Base-by-base conservation (phyloP, 2,888 invertebrate species). In the Resseliella maxima region DNA sequence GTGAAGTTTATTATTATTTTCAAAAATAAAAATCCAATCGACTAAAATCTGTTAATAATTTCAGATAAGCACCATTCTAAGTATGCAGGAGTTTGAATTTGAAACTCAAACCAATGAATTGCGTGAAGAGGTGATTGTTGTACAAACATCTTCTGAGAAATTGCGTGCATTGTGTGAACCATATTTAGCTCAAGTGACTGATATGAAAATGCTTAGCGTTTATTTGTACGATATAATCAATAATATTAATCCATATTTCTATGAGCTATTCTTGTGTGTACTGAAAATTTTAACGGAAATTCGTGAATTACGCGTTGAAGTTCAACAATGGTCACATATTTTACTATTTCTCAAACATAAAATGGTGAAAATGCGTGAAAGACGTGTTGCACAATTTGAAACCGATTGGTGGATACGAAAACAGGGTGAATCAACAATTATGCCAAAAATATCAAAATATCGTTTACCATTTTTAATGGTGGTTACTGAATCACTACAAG, bases 401-500 rank as follows among this genome's bases (percentile, higher is more conserved):
- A 90, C 89, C 0, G 91, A 91, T 86, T 89, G 89, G 88, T 91
- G 91, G 91, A 87, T 90, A 85, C 89, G 90, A 64, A 90, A 89
- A 6, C 90, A 90, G 86, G 88, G 88, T 41, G 90, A 90, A 86
- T 89, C 89, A 50, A 90, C 90, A 6, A 89, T 91, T 0, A 87
- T 91, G 54, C 91, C 91, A 1, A 91, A 90, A 88, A 90, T 91
- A 41, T 88, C 91, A 0, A 90, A 90, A n/a, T 91, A 90, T 88
- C 90, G 91, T 15, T 88, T 91, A 86, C 91, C 91, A 0, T 91
- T 91, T 31, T 90, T 89, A 87, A 90, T 90, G 1, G 89, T 91
- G 86, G 89, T 91, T 0, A 89, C 90, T 50, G 89, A 90, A 31
- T 89, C 90, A 0, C 87, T 91, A 0, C 90, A 90, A 86, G 89